Evolutionary conservation across 1,140 invertebrate species (phyloP), one percentile per base, ranked within the genome.

Genomic region (Ganaspis sp.): DNA sequence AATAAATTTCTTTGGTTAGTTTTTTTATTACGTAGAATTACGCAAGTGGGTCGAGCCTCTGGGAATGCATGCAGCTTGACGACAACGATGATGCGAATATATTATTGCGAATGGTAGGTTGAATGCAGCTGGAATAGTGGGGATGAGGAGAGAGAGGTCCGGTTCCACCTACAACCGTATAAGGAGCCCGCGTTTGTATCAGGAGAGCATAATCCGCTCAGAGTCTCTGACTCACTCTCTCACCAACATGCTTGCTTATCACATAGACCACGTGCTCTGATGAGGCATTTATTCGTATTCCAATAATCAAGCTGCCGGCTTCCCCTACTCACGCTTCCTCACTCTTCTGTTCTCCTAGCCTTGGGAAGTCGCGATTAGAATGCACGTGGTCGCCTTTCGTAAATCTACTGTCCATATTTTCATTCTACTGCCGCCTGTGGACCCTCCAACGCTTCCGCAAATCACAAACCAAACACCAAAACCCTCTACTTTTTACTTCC

Each of bases 111-210:
- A 3, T 34, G 2, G 6, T 3, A 34, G 2, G 29, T 34, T 1
- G 42, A 45, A 45, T 49, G 45, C 45, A 49, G 3, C 17, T 6
- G 45, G 15, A 15, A 29, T 6, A 64, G 54, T 70, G 75, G 76
- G 83, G 73, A 29, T 58, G 75, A 69, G 72, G 72, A 83, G 77
- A 85, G 75, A 85, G 76, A 82, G 45, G 4, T n/a, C n/a, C 12
- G 5, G 45, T 82, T 83, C 86, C 85, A 85, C 86, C 88, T 87
- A 90, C 88, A 90, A 90, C 87, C 88, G 88, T 88, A 89, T 90
- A 91, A 88, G 87, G 87, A 91, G 89, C 90, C 90, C 90, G 90
- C 90, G 90, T 87, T 90, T 89, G 79, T 90, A 91, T 72, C 81
- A 86, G 90, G 86, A 45, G 73, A 86, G 34, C 78, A 91, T 78